Evolutionary conservation across 2,888 invertebrate genomes (phyloP), one percentile per base, ranked within the genome.

Genomic region (Homarus gammarus): DNA sequence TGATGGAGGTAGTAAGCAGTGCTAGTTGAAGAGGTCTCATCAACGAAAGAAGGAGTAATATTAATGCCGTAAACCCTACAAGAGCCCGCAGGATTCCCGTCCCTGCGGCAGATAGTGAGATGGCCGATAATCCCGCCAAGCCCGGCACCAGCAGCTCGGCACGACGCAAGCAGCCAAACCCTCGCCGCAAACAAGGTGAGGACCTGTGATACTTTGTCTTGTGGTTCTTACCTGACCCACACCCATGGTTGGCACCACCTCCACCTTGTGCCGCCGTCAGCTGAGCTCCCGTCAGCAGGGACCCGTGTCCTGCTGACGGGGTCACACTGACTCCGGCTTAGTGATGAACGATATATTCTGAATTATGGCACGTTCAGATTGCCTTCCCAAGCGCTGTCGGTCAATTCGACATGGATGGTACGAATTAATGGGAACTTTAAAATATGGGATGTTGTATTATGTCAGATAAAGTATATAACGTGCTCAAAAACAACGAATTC

Each of bases 121-220:
- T 85, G 85, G 85, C 85, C 51, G 85, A 78, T 44, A 85, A 85
- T 78, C 85, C 78, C 49, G 8, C 15, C 40, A 40, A 27, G 75
- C 27, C 64, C 44, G 84, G 61, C 40, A 49, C 51, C 68, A 85
- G 85, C 68, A 85, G 85, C 78, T 85, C 85, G 22, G 85, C 85
- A 22, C 64, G 85, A 78, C 85, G 85, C 85, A 85, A 85, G 85
- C 85, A 85, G 78, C 36, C 85, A 40, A 85, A 85, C 56, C 85
- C 85, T 15, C 85, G 85, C 73, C 85, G 85, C 77, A 85, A 85
- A 85, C 85, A 85, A 85, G 85, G 85, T 85, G 78, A 78, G 49
- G 44, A 84, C 38, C n/a, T n/a, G 56, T 49, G 6, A 56, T 75
- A 12, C 22, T 51, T 10, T 18, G 8, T 51, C 12, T 31, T 51